Conservation (phyloP, 2,113 vertebrate species). For the Pontoporia blainvillei region DNA sequence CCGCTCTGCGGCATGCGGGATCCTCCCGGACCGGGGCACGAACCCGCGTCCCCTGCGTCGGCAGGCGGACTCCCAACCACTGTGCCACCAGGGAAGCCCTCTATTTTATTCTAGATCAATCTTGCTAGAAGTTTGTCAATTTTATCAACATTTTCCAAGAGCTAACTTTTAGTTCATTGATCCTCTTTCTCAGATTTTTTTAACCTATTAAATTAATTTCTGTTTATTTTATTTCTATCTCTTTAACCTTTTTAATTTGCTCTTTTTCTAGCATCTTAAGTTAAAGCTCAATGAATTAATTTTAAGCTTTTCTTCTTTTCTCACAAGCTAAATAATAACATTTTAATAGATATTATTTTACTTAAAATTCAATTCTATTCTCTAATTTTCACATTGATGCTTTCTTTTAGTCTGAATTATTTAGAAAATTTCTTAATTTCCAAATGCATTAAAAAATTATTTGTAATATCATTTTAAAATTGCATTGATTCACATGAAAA, state of each 20-base stretch:
- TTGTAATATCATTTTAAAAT: background rate
- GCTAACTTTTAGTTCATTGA: background rate
- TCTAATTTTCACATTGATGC: background rate
- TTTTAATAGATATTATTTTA: background rate
- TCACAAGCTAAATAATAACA: background rate
- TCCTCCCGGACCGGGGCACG: no score
- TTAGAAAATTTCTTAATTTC: background rate
- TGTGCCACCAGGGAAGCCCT: no score
- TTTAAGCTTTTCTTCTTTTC: background rate
- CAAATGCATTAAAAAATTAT: background rate
- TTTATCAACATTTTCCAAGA: background rate
- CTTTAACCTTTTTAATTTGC: background rate
- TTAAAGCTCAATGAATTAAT: background rate
- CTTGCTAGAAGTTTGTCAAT: background rate
- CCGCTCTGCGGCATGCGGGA: no score
- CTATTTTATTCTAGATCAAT: no score
- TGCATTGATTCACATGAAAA: background rate
- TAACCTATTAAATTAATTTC: background rate
- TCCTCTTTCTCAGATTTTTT: background rate
- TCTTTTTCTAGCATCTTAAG: background rate
- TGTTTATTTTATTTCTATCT: background rate
- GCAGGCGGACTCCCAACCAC: no score
- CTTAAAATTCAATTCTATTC: background rate
- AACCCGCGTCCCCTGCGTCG: no score
- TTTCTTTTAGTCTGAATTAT: background rate